Evolutionary conservation across 2,113 vertebrate genomes (phyloP).

Genomic region (Hyaena hyaena): DNA sequence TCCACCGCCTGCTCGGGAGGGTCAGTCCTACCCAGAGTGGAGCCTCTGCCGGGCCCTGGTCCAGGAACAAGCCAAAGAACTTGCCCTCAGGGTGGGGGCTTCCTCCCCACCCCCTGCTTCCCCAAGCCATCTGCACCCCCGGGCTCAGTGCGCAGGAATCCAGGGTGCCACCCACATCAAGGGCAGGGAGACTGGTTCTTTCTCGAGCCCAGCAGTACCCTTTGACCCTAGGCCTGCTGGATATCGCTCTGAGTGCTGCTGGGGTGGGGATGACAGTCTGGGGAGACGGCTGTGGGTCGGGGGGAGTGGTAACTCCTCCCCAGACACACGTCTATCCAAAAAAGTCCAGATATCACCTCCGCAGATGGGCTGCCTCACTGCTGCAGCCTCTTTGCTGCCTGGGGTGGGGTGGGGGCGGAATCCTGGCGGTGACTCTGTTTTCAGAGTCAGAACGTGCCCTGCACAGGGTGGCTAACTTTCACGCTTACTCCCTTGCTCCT

Average conservation of each 20-base stretch:
- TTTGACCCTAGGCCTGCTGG: not conserved
- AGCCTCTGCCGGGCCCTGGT: not conserved
- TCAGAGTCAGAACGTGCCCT: not conserved
- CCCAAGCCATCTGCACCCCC: not conserved
- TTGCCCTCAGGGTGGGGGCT: not conserved
- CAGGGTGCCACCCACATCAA: no score
- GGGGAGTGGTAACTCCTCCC: no score
- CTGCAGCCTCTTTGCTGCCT: not conserved
- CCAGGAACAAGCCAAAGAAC: not conserved
- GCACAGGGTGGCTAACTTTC: fast-evolving
- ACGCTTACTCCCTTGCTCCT: not conserved
- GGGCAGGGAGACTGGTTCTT: not conserved
- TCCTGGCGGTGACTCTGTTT: not conserved
- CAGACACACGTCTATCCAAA: fast-evolving
- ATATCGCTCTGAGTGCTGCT: not conserved
- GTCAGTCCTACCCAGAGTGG: not conserved
- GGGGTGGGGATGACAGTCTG: not conserved
- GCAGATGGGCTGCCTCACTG: no score
- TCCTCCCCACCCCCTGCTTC: not conserved
- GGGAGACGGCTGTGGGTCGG: not conserved
- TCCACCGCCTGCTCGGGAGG: not conserved
- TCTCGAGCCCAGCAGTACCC: not conserved
- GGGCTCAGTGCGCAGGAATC: not conserved
- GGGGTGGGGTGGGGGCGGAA: no score
- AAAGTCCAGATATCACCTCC: not conserved